Conservation (phyloP, 2,797 vertebrate species). For the Spondyliosoma cantharus region DNA sequence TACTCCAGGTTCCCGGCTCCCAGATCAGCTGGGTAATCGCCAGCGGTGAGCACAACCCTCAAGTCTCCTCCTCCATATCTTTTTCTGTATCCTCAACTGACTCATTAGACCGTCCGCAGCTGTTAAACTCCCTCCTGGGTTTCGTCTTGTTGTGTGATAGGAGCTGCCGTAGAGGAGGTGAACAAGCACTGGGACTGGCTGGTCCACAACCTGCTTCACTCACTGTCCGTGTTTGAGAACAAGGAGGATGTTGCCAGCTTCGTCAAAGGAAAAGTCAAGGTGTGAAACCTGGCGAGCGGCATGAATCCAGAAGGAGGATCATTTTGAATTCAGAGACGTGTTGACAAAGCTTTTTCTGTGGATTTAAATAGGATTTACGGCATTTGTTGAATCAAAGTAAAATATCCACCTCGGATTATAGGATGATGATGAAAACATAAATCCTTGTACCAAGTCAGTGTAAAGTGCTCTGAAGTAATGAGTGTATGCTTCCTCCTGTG, state of each 20-base stretch:
- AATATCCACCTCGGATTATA: background rate
- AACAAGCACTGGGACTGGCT: constrained; percentile 97
- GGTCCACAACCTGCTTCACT: constrained; percentile 93
- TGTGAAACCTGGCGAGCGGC: constrained; percentile 53
- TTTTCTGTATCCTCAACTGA: background rate
- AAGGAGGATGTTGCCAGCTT: constrained; percentile 95
- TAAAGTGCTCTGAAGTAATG: background rate
- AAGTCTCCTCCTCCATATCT: background rate
- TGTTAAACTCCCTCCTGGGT: background rate
- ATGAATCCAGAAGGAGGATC: background rate
- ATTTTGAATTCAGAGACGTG: background rate
- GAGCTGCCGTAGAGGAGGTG: constrained; percentile 92
- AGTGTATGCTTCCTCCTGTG: background rate
- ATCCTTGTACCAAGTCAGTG: background rate
- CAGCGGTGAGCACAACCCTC: constrained; percentile 85
- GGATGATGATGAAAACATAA: background rate
- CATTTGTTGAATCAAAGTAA: background rate
- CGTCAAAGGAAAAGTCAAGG: constrained; percentile 96
- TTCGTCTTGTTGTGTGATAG: constrained; percentile 75
- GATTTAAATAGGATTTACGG: constrained; percentile 1
- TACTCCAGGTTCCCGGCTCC: constrained; percentile 93
- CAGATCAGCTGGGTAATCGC: constrained; percentile 96
- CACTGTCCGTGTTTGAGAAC: constrained; percentile 96
- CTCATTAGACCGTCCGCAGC: background rate
- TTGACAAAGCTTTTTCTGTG: background rate